Evolutionary conservation across 2,888 invertebrate genomes (phyloP).

Genomic region (Arenicola marina): DNA sequence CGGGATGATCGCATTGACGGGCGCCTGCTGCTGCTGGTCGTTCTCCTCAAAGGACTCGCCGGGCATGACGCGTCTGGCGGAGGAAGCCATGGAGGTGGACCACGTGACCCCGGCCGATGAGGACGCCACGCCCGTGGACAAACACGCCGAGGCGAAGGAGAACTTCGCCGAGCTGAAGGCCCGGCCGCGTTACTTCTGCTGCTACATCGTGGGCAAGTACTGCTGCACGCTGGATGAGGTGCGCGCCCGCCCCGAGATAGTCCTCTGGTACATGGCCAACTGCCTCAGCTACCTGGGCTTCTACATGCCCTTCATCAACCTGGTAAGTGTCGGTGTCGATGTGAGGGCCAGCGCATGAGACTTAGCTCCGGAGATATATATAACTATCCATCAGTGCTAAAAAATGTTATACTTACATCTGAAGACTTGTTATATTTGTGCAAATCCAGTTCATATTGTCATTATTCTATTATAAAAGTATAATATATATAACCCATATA

Average conservation of each 20-base stretch:
- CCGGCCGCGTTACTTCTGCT: not conserved
- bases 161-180: not conserved
- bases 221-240: constrained; percentile 37
- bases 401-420: too few relatives aligned
- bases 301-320: constrained; percentile 44
- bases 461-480: too few relatives aligned
- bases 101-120: not conserved
- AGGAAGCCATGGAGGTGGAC: constrained; percentile 18
- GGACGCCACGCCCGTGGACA: constrained; percentile 3
- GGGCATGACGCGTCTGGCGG: constrained; percentile 19
- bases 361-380: too few relatives aligned
- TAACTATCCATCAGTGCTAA: too few relatives aligned
- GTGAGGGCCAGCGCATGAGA: too few relatives aligned
- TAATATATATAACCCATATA: too few relatives aligned
- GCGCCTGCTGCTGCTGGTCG: constrained; percentile 38
- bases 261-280: constrained; percentile 44
- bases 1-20: constrained; percentile 35
- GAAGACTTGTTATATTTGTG: too few relatives aligned
- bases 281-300: constrained; percentile 41
- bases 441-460: too few relatives aligned
- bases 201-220: not conserved
- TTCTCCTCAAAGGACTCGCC: constrained; percentile 34
- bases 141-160: constrained; percentile 14
- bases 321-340: too few relatives aligned
- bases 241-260: constrained; percentile 37